These are phyloP conservation scores for Lasioglossum pauxillum DNA, from an alignment of 2,888 invertebrate genomes.

Conservation along the genomic window DNA sequence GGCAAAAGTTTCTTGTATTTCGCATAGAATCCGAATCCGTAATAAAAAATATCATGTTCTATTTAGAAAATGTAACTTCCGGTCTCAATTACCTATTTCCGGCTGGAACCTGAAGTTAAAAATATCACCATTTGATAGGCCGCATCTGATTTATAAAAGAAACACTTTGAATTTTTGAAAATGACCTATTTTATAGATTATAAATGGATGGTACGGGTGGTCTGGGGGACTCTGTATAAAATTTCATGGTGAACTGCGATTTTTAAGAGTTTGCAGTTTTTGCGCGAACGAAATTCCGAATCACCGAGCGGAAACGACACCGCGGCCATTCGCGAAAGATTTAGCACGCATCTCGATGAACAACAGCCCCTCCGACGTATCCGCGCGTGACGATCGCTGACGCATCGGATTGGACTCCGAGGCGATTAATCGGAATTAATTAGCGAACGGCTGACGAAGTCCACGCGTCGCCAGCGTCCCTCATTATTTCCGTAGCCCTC, in stretches of 20 bases:
- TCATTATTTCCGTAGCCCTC: constrained; percentile 47
- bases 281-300: background rate
- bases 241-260: background rate
- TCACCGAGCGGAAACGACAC: background rate
- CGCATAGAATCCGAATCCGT: no score
- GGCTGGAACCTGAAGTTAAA: no score
- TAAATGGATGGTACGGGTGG: no score
- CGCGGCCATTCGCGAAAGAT: background rate
- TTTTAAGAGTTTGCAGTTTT: background rate
- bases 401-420: constrained; percentile 38
- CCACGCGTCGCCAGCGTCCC: constrained; percentile 48
- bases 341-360: background rate
- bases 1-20: no score
- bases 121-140: no score
- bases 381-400: constrained; percentile 45
- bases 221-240: no score
- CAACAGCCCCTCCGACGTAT: constrained; percentile 17
- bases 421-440: constrained; percentile 55
- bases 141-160: no score
- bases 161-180: no score
- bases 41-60: no score
- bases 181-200: no score
- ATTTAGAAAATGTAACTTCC: no score
- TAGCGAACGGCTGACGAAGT: constrained; percentile 54
- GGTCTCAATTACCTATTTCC: no score